Percentiles rank a stretch among this genome's conserved stretches.
Conservation (phyloP, 2,113 vertebrate species). For the Spheniscus mendiculus region DNA sequence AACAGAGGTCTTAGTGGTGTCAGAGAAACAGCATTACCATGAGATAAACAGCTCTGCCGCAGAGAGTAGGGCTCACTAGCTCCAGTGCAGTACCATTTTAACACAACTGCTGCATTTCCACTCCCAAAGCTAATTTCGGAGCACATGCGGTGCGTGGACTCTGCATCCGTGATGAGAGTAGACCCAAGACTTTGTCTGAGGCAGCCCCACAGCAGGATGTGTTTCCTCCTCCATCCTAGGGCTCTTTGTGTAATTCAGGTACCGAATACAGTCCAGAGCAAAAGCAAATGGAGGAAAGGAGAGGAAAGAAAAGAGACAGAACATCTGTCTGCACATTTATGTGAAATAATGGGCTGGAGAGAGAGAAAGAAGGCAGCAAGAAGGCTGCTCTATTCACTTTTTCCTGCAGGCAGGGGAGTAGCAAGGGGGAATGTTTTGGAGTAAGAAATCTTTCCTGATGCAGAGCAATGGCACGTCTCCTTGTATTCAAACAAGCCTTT, state of each 20-base stretch:
- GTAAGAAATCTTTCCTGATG: not conserved
- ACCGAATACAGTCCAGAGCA: not conserved
- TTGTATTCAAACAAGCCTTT: not conserved
- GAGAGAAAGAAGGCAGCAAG: not conserved
- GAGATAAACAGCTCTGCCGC: not conserved
- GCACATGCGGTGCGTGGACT: rapidly evolving
- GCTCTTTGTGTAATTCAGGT: not conserved
- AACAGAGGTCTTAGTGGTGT: not conserved
- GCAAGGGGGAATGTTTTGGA: not conserved
- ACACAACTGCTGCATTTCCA: not conserved
- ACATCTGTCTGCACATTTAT: not conserved
- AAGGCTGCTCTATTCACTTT: not conserved
- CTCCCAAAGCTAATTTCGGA: not conserved
- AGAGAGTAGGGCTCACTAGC: not conserved
- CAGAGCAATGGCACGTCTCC: not conserved
- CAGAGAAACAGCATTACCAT: not conserved
- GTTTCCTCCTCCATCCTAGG: not conserved
- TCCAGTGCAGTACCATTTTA: not conserved
- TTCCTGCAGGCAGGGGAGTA: not conserved
- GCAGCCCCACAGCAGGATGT: not conserved
- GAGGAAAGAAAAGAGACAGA: not conserved
- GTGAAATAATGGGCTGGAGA: not conserved
- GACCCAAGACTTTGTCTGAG: not conserved
- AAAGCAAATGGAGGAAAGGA: not conserved
- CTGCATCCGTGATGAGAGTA: not conserved